These are phyloP conservation scores for Trichoplusia ni DNA, from an alignment of 1,140 invertebrate genomes.

Conservation along the genomic window DNA sequence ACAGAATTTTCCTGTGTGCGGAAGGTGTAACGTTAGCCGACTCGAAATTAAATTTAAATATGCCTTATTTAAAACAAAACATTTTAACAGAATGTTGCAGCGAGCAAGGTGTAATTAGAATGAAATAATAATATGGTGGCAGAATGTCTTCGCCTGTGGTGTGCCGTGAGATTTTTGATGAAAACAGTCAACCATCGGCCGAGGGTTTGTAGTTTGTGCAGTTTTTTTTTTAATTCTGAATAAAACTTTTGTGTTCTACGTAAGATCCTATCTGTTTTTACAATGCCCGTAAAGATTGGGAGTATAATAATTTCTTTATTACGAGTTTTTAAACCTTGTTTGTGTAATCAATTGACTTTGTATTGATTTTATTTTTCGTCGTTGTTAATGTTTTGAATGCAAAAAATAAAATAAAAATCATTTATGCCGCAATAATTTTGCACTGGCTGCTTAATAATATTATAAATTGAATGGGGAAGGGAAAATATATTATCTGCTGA, in stretches of 20 bases:
- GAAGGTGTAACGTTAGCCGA: conserved; percentile 4
- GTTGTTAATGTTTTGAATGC: too few relatives aligned
- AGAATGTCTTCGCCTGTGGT: conserved; percentile 82
- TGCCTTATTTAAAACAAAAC: conserved; percentile 13
- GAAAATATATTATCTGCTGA: too few relatives aligned
- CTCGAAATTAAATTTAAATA: conserved; percentile 3
- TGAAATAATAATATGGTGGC: conserved; percentile 52
- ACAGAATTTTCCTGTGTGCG: conserved; percentile 18
- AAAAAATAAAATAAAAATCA: too few relatives aligned
- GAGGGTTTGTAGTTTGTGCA: conserved; percentile 83
- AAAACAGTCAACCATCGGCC: conserved; percentile 88
- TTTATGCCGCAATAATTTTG: too few relatives aligned
- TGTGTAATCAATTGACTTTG: too few relatives aligned
- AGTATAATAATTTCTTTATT: too few relatives aligned
- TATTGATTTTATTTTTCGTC: too few relatives aligned
- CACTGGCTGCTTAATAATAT: too few relatives aligned
- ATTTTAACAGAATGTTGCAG: neutral
- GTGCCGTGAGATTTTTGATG: conserved; percentile 91
- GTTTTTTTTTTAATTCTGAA: neutral
- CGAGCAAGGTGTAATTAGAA: conserved; percentile 33
- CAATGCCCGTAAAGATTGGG: neutral
- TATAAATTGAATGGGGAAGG: too few relatives aligned
- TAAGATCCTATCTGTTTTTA: conserved; percentile 3
- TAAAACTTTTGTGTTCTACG: neutral
- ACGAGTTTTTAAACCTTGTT: too few relatives aligned